phyloP scores from a whole-genome alignment of 2,888 invertebrate genomes.

The Brachylomia viminalis region DNA sequence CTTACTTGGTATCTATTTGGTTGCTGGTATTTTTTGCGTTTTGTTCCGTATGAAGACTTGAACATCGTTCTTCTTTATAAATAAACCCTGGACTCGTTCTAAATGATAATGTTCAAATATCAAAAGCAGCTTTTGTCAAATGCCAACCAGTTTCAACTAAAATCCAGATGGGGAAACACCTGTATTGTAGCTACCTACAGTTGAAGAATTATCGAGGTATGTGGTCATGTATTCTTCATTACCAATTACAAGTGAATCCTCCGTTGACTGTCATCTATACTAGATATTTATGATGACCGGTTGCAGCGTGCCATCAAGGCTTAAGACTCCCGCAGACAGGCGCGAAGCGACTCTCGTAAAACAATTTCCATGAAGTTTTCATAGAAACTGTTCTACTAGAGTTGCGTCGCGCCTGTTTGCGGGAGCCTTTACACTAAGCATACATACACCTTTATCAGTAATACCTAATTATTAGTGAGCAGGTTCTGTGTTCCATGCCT shows the following conservation, averaged over 20 bases:
- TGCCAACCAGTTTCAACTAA: not conserved
- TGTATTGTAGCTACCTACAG: too few relatives aligned
- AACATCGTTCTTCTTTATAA: not conserved
- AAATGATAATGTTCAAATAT: not conserved
- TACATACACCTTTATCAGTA: too few relatives aligned
- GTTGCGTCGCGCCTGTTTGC: too few relatives aligned
- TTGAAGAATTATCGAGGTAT: not conserved
- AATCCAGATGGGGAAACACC: not conserved
- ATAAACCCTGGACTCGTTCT: not conserved
- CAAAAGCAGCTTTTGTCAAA: not conserved
- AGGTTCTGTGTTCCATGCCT: too few relatives aligned
- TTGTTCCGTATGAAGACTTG: not conserved
- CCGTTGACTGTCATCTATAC: not conserved
- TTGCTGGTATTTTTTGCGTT: not conserved
- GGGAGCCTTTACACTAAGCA: too few relatives aligned
- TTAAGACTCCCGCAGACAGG: too few relatives aligned
- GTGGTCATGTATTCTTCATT: not conserved
- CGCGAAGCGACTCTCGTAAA: too few relatives aligned
- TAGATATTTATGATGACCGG: slow-evolving; percentile 18
- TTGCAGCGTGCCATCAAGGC: too few relatives aligned
- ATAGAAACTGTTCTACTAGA: too few relatives aligned
- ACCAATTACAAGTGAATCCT: not conserved
- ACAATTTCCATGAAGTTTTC: too few relatives aligned
- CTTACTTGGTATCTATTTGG: not conserved
- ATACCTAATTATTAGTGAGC: too few relatives aligned